Percentiles rank a stretch among this genome's conserved stretches.
Evolutionary conservation across 2,797 vertebrate genomes (phyloP).

Genomic region (Sebastes itinus): DNA sequence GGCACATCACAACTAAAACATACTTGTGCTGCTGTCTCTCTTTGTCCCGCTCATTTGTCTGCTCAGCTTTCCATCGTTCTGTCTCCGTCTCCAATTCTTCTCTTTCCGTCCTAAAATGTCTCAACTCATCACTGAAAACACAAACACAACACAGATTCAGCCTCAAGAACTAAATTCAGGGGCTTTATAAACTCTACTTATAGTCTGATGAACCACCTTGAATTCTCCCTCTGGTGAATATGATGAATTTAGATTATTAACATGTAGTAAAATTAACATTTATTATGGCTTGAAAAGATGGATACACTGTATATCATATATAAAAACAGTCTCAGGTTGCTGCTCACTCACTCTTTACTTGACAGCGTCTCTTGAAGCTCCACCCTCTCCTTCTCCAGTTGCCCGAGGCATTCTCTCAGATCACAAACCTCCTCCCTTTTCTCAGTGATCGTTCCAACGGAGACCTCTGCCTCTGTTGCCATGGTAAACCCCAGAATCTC

Average conservation of each 20-base stretch:
- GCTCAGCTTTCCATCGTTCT: slow-evolving; percentile 68
- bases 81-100: slow-evolving; percentile 76
- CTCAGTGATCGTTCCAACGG: slow-evolving; percentile 59
- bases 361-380: slow-evolving; percentile 80
- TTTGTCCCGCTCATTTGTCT: slow-evolving; percentile 55
- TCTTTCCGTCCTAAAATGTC: slow-evolving; percentile 75
- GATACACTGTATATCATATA: neutral
- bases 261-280: neutral
- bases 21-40: slow-evolving; percentile 69
- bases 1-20: neutral
- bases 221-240: neutral
- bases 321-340: neutral
- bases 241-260: neutral
- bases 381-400: slow-evolving; percentile 78
- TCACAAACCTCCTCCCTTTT: slow-evolving; percentile 64
- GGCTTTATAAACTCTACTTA: neutral
- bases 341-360: slow-evolving; percentile 84
- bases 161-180: neutral
- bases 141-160: slow-evolving; percentile 7
- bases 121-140: slow-evolving; percentile 78
- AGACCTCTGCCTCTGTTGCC: slow-evolving; percentile 58
- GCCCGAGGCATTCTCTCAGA: slow-evolving; percentile 74
- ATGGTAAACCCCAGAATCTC: slow-evolving; percentile 47
- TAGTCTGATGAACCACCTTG: neutral
- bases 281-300: neutral